Base-by-base conservation (phyloP, 2,113 vertebrate genomes). In the Piaya cayana region DNA sequence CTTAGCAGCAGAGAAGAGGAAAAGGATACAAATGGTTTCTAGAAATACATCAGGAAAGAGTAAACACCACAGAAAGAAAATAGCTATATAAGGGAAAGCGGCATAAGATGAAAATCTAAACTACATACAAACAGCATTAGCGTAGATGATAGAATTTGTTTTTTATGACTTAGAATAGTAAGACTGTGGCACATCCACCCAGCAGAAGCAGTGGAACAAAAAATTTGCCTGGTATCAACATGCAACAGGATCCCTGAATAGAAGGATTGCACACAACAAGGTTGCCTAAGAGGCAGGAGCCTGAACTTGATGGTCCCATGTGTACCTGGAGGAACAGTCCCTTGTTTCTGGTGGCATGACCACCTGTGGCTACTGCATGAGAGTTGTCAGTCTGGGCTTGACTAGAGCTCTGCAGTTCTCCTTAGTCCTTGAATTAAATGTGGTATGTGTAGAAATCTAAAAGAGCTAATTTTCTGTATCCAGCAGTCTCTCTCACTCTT, bases 31-130 rank as follows among this genome's bases (percentile, higher is more conserved):
- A 83, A 89, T 43, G 29, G 21, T 68, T 91, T 89, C 92, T 95
- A 92, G 78, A 94, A 78, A 84, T 87, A 79, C 14, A 27, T 79
- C 52, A 91, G 58, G 74, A 85, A 94, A 82, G 36, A 62, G 12
- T 86, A 93, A 92, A 94, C 75, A 76, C 4, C 15, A 67, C 17
- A 12, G 30, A 13, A 76, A 79, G 47, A 78, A 89, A 86, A 76
- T 11, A 95, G 37, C 77, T 96, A 39, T 90, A 93, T 79, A 91
- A 94, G 81, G 72, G 18, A 76, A 89, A 82, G 49, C 45, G 23
- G 49, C n/a, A 62, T 68, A 79, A 82, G 62, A 82, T 56, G 43
- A n/a, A 81, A 82, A 75, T 37, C 32, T 68, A 47, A 93, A 50
- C 47, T 53, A 59, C n/a, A 47, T 82, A 56, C 65, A 78, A 87